Evolutionary conservation across 2,888 invertebrate genomes (phyloP).

Genomic region (Dolomedes plantarius): DNA sequence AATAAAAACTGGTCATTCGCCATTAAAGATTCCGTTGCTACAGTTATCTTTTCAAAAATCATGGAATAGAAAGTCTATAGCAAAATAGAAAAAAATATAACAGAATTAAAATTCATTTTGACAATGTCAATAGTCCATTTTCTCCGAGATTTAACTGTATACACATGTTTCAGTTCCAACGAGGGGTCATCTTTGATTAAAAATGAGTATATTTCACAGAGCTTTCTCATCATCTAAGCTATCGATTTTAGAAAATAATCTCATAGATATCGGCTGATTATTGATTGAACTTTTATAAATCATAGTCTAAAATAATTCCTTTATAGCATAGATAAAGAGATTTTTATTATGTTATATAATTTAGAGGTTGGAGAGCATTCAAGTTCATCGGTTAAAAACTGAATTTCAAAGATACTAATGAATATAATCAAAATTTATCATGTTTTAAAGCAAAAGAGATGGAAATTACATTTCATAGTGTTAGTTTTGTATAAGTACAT

Average conservation of each 20-base stretch:
- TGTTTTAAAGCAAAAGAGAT: no score
- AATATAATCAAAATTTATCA: no score
- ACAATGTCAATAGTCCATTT: slow-evolving; percentile 12
- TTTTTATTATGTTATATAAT: background rate
- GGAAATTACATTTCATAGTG: no score
- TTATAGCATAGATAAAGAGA: no score
- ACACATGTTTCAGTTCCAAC: slow-evolving; percentile 14
- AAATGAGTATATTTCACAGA: background rate
- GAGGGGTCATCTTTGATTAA: background rate
- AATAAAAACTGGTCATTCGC: no score
- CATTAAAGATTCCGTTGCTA: slow-evolving; percentile 1
- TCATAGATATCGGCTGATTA: background rate
- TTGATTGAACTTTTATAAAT: background rate
- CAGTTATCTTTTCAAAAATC: background rate
- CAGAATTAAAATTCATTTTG: background rate
- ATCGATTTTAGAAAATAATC: background rate
- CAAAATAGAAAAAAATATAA: background rate
- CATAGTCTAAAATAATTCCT: no score
- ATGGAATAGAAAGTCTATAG: background rate
- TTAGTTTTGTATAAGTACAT: no score
- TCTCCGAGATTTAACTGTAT: slow-evolving; percentile 2
- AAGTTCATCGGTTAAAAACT: no score
- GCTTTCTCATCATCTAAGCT: background rate
- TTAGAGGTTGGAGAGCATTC: background rate
- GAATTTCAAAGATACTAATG: no score